Evolutionary conservation across 2,888 invertebrate species (phyloP).

Genomic region (Drosophila picticornis): DNA sequence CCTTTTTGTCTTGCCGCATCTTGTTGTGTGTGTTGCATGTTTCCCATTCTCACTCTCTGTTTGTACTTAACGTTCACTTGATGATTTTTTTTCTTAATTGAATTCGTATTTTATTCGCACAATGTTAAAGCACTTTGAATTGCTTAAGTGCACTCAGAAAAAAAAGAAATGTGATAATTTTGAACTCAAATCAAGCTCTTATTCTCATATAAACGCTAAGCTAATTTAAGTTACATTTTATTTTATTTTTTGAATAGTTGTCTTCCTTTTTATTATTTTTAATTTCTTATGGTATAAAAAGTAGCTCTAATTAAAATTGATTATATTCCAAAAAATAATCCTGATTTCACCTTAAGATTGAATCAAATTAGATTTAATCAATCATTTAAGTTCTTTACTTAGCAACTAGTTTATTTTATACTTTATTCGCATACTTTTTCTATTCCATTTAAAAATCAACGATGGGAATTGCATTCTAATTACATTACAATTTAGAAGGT

Average conservation of each 20-base stretch:
- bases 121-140: slow-evolving; percentile 60
- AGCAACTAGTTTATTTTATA: not conserved
- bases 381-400: not conserved
- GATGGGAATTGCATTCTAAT: not conserved
- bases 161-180: not conserved
- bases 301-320: too few relatives aligned
- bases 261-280: not conserved
- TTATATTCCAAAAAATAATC: not conserved
- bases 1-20: slow-evolving; percentile 46
- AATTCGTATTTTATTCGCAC: slow-evolving; percentile 68
- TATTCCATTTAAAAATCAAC: not conserved
- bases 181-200: not conserved
- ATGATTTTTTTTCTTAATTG: slow-evolving; percentile 57
- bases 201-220: not conserved
- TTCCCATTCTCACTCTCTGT: slow-evolving; percentile 25
- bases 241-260: not conserved
- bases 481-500: not conserved
- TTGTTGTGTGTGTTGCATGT: slow-evolving; percentile 45
- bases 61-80: slow-evolving; percentile 31
- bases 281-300: not conserved
- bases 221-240: not conserved
- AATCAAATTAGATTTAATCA: not conserved
- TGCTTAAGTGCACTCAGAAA: slow-evolving; percentile 19
- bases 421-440: not conserved
- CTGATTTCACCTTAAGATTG: not conserved